Evolutionary conservation across 2,888 invertebrate genomes (phyloP).

Genomic region (Anthophora plumipes): DNA sequence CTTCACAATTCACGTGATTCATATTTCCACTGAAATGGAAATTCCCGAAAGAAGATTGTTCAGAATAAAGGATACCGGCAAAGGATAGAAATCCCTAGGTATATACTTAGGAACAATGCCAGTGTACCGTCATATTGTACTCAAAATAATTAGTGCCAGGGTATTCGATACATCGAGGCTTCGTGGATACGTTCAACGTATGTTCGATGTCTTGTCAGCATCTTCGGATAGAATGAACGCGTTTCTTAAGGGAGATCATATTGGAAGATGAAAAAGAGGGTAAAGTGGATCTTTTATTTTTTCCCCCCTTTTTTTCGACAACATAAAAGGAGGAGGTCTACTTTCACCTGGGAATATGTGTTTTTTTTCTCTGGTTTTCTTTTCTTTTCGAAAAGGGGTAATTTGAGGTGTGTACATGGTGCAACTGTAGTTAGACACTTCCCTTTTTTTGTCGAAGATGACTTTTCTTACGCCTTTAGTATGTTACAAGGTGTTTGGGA

Average conservation of each 20-base stretch:
- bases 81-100: no score
- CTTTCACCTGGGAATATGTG: background rate
- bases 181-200: background rate
- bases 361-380: no score
- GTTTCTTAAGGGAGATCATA: background rate
- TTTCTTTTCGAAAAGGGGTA: background rate
- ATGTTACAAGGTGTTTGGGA: background rate
- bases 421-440: slow-evolving; percentile 1
- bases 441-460: background rate
- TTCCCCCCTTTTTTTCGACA: background rate
- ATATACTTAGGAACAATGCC: no score
- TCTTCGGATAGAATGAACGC: background rate
- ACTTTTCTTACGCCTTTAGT: background rate
- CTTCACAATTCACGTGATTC: no score
- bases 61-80: no score
- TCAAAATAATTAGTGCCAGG: background rate
- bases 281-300: background rate
- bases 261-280: background rate
- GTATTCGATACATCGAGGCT: background rate
- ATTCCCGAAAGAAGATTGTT: no score
- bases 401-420: background rate
- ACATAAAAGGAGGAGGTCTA: background rate
- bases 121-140: background rate
- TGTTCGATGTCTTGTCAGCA: background rate
- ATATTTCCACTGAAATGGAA: no score